These are phyloP conservation scores for Lepidocolaptes lacrymiger DNA, from an alignment of 2,797 vertebrate genomes.

Conservation along the genomic window DNA sequence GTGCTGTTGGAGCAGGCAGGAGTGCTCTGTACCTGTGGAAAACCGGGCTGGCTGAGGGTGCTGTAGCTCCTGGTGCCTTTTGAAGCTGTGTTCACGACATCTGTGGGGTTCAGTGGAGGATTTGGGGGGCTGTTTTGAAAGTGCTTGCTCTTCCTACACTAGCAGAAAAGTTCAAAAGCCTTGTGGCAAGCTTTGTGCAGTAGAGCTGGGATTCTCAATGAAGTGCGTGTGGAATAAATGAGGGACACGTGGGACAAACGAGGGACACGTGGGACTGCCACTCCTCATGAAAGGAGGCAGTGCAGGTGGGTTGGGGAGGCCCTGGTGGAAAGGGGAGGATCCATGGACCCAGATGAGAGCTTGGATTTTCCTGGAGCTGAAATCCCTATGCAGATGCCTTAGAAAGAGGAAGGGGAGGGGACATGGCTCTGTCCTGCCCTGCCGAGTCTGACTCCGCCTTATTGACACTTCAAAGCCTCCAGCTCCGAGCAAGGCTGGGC, in stretches of 20 bases:
- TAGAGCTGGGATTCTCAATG: not conserved
- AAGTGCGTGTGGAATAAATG: not conserved
- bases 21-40: not conserved
- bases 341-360: not conserved
- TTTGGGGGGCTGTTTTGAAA: slow-evolving; percentile 32
- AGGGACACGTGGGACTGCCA: not conserved
- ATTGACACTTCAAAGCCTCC: slow-evolving; percentile 41
- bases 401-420: not conserved
- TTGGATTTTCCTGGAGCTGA: not conserved
- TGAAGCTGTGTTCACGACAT: slow-evolving; percentile 35
- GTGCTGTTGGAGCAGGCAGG: not conserved
- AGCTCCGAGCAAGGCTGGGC: not conserved
- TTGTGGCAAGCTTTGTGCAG: not conserved
- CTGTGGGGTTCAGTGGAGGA: not conserved
- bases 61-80: not conserved
- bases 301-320: not conserved
- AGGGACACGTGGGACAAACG: not conserved
- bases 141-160: not conserved
- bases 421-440: not conserved
- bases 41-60: not conserved
- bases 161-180: not conserved
- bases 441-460: not conserved
- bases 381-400: not conserved
- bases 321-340: not conserved
- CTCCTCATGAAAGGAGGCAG: not conserved